These are phyloP conservation scores for Ophonus ardosiacus DNA, from an alignment of 2,888 invertebrate genomes.

Conservation along the genomic window DNA sequence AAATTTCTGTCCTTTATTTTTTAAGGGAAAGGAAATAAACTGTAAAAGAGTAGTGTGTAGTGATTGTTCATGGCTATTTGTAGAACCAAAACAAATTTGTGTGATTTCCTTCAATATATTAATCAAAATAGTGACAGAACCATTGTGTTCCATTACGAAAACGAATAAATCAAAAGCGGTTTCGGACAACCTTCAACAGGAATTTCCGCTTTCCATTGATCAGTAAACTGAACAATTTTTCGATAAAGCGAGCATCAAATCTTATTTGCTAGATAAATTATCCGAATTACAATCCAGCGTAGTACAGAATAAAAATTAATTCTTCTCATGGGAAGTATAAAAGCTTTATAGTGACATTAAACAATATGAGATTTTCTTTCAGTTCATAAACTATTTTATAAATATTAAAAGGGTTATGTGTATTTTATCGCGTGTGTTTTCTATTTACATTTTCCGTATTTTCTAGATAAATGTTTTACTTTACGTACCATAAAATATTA, in stretches of 20 bases:
- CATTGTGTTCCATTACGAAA: constrained; percentile 42
- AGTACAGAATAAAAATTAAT: constrained; percentile 6
- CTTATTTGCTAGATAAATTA: constrained; percentile 21
- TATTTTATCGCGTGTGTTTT: constrained; percentile 18
- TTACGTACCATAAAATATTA: not conserved
- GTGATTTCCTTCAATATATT: constrained; percentile 4
- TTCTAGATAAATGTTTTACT: not conserved
- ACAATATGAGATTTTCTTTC: constrained; percentile 4
- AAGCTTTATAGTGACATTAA: constrained; percentile 35
- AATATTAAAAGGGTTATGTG: constrained; percentile 9
- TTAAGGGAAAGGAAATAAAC: no score
- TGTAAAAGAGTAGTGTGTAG: no score
- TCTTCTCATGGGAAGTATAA: not conserved
- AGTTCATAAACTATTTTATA: constrained; percentile 20
- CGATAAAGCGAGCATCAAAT: not conserved
- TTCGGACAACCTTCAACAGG: constrained; percentile 32
- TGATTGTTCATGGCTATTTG: no score
- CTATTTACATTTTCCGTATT: constrained; percentile 7
- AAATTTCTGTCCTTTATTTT: no score
- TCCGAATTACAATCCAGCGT: not conserved
- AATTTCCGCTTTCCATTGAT: constrained; percentile 42
- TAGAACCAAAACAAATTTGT: no score
- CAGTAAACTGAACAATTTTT: constrained; percentile 29
- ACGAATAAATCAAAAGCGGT: constrained; percentile 46
- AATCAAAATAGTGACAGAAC: constrained; percentile 41